These are phyloP conservation scores for Nezara viridula DNA, from an alignment of 2,888 invertebrate species.

Conservation along the genomic window DNA sequence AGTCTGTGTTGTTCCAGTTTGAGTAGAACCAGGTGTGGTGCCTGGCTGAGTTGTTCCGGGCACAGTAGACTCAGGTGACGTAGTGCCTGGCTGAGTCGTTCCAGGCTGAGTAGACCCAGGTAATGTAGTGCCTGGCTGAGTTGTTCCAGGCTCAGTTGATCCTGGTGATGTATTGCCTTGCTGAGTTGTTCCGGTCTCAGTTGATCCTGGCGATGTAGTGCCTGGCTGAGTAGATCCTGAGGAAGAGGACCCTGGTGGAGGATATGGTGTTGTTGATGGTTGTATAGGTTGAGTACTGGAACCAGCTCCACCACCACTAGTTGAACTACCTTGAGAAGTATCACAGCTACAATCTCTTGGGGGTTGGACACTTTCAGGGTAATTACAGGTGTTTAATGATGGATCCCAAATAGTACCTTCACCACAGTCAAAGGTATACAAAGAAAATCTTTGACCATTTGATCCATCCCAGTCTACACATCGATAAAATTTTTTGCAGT, in stretches of 20 bases:
- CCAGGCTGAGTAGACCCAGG: constrained; percentile 67
- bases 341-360: constrained; percentile 67
- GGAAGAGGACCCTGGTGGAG: constrained; percentile 66
- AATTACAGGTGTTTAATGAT: constrained; percentile 77
- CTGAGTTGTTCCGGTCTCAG: constrained; percentile 66
- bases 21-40: constrained; percentile 61
- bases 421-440: constrained; percentile 78
- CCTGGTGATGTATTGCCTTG: constrained; percentile 59
- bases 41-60: constrained; percentile 66
- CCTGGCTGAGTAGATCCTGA: constrained; percentile 64
- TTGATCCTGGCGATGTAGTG: constrained; percentile 62
- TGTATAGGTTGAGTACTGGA: constrained; percentile 57
- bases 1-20: constrained; percentile 58
- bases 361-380: constrained; percentile 77
- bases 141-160: constrained; percentile 64
- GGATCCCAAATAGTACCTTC: constrained; percentile 82
- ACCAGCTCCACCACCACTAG: constrained; percentile 66
- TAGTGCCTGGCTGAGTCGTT: constrained; percentile 63
- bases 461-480: constrained; percentile 78
- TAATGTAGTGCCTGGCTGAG: constrained; percentile 65
- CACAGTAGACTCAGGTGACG: constrained; percentile 59
- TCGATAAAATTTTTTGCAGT: constrained; percentile 83
- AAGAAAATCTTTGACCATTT: constrained; percentile 72
- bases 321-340: constrained; percentile 60
- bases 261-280: constrained; percentile 58